These are phyloP conservation scores for Byasa hedistus DNA, from an alignment of 2,888 invertebrate species.

Conservation along the genomic window DNA sequence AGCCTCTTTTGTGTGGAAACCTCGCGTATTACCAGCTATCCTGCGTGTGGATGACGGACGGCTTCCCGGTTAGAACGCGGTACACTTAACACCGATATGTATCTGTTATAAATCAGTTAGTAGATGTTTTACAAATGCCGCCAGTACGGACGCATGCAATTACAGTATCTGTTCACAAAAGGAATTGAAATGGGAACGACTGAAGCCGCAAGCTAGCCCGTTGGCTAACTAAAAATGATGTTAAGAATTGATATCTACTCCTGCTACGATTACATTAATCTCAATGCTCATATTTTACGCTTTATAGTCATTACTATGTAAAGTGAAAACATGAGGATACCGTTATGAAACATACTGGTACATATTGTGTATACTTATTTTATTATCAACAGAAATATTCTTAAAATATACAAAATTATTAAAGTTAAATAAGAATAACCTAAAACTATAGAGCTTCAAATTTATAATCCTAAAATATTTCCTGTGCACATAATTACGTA, in stretches of 20 bases:
- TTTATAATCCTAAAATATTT: background rate
- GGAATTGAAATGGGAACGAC: constrained; percentile 70
- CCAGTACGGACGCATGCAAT: constrained; percentile 59
- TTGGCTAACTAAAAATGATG: constrained; percentile 66
- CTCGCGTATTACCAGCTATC: constrained; percentile 33
- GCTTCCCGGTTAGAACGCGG: constrained; percentile 50
- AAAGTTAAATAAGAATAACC: background rate
- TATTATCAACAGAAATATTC: too few species aligned
- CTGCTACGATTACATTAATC: constrained; percentile 60
- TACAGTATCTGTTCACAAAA: constrained; percentile 70
- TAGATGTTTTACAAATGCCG: constrained; percentile 55
- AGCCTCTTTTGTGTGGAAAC: constrained; percentile 10
- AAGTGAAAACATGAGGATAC: too few species aligned
- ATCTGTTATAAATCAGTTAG: constrained; percentile 63
- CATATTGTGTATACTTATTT: too few species aligned
- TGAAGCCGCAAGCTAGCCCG: constrained; percentile 59
- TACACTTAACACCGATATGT: constrained; percentile 57
- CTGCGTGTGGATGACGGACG: constrained; percentile 52
- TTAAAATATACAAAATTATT: too few species aligned
- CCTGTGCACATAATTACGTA: constrained; percentile 7
- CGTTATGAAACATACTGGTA: too few species aligned
- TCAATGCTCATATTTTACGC: constrained; percentile 1
- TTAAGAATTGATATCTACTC: constrained; percentile 71
- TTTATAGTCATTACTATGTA: background rate
- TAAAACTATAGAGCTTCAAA: too few species aligned